These are phyloP conservation scores for Epicauta chinensis DNA, from an alignment of 1,140 invertebrate species.

Conservation along the genomic window DNA sequence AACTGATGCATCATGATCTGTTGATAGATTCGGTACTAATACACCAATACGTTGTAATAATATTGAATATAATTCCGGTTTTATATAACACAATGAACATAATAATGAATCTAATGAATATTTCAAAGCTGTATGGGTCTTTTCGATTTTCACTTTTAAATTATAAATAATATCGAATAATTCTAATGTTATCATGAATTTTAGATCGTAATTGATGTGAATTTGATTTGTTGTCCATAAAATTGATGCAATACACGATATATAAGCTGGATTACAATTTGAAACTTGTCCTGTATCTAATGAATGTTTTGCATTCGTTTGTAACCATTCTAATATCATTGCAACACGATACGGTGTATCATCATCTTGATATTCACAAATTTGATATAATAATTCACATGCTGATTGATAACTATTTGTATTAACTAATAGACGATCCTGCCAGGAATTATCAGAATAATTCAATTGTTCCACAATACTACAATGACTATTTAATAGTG, in stretches of 20 bases:
- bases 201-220: constrained; percentile 54
- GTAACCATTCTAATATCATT: constrained; percentile 58
- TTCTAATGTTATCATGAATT: constrained; percentile 57
- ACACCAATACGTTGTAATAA: constrained; percentile 70
- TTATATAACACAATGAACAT: constrained; percentile 78
- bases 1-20: constrained; percentile 49
- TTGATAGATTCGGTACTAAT: constrained; percentile 49
- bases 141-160: constrained; percentile 64
- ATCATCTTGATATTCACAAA: constrained; percentile 51
- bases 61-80: constrained; percentile 66
- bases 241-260: constrained; percentile 70
- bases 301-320: constrained; percentile 46
- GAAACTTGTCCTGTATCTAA: constrained; percentile 30
- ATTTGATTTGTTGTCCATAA: constrained; percentile 71
- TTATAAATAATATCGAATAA: constrained; percentile 67
- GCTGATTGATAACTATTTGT: constrained; percentile 56
- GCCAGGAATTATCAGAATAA: constrained; percentile 25
- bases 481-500: constrained; percentile 50
- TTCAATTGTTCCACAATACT: constrained; percentile 33
- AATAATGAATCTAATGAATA: constrained; percentile 70
- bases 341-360: constrained; percentile 47
- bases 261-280: constrained; percentile 47
- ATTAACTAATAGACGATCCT: constrained; percentile 34
- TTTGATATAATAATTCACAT: constrained; percentile 70
- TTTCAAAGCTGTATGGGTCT: constrained; percentile 62